Evolutionary conservation across 2,888 invertebrate genomes (phyloP).

Genomic region (Hetaerina titia): DNA sequence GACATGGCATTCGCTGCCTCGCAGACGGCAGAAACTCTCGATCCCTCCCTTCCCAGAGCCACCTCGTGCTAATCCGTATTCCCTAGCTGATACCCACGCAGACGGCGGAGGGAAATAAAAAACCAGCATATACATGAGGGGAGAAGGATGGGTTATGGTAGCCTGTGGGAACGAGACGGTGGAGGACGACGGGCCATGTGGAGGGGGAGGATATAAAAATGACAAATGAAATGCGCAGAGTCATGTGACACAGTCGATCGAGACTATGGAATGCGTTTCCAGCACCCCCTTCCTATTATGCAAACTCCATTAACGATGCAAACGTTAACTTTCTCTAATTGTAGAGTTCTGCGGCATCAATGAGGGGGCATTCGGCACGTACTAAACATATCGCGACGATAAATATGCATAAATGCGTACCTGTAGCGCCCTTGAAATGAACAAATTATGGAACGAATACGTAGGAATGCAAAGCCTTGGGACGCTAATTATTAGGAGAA

Average conservation of each 20-base stretch:
- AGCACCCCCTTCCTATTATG: constrained; percentile 1
- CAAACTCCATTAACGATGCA: constrained; percentile 22
- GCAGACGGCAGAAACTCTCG: neutral
- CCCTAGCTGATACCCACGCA: constrained; percentile 42
- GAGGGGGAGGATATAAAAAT: constrained; percentile 43
- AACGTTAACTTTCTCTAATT: constrained; percentile 8
- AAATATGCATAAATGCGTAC: neutral
- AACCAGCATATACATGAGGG: constrained; percentile 27
- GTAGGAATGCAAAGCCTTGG: neutral
- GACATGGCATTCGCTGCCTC: neutral
- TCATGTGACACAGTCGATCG: constrained; percentile 35
- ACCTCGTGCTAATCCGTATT: constrained; percentile 31
- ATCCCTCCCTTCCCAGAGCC: neutral
- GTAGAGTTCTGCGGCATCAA: neutral
- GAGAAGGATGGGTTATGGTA: constrained; percentile 45
- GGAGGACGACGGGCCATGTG: neutral
- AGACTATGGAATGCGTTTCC: constrained; percentile 23
- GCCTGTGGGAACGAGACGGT: constrained; percentile 39
- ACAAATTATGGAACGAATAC: neutral
- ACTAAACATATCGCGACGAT: neutral
- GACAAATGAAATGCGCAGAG: constrained; percentile 32
- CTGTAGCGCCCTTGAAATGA: neutral
- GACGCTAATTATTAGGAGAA: neutral
- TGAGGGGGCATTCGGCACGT: neutral
- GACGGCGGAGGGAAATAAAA: constrained; percentile 7